phyloP scores from a whole-genome alignment of 2,113 vertebrate species.

The Pao palembangensis region DNA sequence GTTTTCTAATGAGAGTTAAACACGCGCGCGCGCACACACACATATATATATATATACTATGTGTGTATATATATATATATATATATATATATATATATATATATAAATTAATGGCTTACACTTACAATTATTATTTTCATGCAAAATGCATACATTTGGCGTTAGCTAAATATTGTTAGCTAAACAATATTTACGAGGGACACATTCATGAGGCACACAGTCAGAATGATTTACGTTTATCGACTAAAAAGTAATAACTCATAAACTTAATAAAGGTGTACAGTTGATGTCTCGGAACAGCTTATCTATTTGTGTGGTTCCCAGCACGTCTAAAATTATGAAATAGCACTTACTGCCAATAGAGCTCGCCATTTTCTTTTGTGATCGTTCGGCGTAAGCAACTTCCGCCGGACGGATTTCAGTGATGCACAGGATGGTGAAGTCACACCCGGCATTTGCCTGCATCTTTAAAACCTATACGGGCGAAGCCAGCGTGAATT shows the following conservation, averaged over 20 bases:
- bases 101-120: no score
- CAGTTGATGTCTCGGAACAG: neutral
- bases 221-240: neutral
- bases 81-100: no score
- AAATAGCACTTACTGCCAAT: slow-evolving; percentile 74
- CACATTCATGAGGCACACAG: slow-evolving; percentile 58
- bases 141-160: neutral
- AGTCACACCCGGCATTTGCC: no score
- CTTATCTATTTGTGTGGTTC: no score
- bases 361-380: slow-evolving; percentile 75
- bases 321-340: neutral
- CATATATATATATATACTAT: no score
- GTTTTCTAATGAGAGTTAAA: no score
- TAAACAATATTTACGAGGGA: slow-evolving; percentile 52
- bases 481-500: no score
- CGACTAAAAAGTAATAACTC: no score
- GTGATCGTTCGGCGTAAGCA: slow-evolving; percentile 27
- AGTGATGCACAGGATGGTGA: slow-evolving; percentile 31
- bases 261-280: neutral
- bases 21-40: neutral
- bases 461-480: no score
- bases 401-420: slow-evolving; percentile 62
- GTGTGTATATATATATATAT: no score
- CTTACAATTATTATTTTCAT: neutral
- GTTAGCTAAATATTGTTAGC: slow-evolving; percentile 25